Base-by-base conservation (phyloP, 2,888 invertebrate genomes). In the Teleogryllus oceanicus region DNA sequence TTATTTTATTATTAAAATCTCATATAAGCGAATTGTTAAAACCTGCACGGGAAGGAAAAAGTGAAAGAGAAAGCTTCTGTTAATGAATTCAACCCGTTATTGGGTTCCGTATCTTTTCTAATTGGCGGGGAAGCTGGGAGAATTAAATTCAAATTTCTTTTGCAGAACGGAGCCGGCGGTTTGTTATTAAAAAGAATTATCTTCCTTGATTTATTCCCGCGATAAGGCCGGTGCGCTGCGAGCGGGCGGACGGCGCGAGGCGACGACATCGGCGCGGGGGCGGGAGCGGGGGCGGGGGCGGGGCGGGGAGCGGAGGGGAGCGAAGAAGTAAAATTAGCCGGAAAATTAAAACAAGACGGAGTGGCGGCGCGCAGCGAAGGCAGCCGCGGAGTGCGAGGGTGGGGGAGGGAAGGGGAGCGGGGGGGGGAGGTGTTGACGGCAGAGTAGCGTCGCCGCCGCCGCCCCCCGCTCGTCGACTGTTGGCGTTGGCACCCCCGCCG, bases 1-100 rank as follows among this genome's bases (percentile, higher is more conserved):
- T 62, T 62, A 62, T 62, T 62, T 62, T 62, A 62, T 62, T 62
- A 62, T 62, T 62, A 62, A 62, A 62, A 62, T 62, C 62, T 62
- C 62, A 62, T 62, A 62, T n/a, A 62, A 62, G 62, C 62, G 62
- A 62, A 62, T 62, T 62, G 62, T 62, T 62, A 62, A n/a, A 62
- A 62, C 13, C 62, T n/a, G 16, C 62, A 62, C 16, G 62, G n/a
- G n/a, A 62, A 62, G n/a, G n/a, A 62, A 62, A 62, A 62, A 18
- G n/a, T 62, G n/a, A n/a, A 62, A 62, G 62, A 62, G 62, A n/a
- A 62, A 62, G 62, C 13, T 13, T 62, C n/a, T 62, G 62, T 18
- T 62, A 62, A 62, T 62, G 62, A 62, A 62, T 62, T 62, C 62
- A 62, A 62, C 16, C 62, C 62, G 62, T 62, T 62, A 62, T 62